Evolutionary conservation across 1,140 invertebrate genomes (phyloP).

Genomic region (Carcinoscorpius rotundicauda): DNA sequence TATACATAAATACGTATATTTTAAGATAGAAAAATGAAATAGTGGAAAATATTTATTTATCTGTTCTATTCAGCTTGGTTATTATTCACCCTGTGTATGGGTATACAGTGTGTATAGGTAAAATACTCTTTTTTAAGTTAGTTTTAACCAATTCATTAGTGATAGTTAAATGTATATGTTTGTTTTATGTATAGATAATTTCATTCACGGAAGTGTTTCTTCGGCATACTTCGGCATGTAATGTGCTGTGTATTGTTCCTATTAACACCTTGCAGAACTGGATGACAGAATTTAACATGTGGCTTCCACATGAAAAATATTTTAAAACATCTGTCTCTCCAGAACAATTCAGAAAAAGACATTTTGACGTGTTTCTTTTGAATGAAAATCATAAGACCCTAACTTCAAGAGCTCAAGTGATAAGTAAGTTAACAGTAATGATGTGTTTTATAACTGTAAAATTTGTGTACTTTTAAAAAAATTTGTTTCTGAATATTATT

Average conservation of each 20-base stretch:
- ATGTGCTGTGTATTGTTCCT: constrained; percentile 91
- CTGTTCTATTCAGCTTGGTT: no score
- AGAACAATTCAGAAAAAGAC: constrained; percentile 44
- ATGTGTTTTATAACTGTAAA: no score
- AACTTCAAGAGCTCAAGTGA: constrained; percentile 60
- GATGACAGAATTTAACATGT: constrained; percentile 95
- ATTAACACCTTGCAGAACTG: constrained; percentile 99
- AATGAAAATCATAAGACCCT: constrained; percentile 92
- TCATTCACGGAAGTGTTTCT: constrained; percentile 94
- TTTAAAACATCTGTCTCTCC: constrained; percentile 16
- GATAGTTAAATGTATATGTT: no score
- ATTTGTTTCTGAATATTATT: no score
- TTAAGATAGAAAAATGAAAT: no score
- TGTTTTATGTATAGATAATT: constrained; percentile 45
- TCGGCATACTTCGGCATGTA: constrained; percentile 71
- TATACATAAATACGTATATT: no score
- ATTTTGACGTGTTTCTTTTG: constrained; percentile 76
- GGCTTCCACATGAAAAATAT: constrained; percentile 52
- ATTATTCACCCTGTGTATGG: no score
- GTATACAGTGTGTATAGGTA: no score
- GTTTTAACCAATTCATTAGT: no score
- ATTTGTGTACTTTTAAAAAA: no score
- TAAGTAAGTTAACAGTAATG: constrained; percentile 34
- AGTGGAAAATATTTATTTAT: no score
- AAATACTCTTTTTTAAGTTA: no score